Evolutionary conservation across 2,888 invertebrate genomes (phyloP), one percentile per base, ranked within the genome.

Genomic region (Polydrusus cervinus): DNA sequence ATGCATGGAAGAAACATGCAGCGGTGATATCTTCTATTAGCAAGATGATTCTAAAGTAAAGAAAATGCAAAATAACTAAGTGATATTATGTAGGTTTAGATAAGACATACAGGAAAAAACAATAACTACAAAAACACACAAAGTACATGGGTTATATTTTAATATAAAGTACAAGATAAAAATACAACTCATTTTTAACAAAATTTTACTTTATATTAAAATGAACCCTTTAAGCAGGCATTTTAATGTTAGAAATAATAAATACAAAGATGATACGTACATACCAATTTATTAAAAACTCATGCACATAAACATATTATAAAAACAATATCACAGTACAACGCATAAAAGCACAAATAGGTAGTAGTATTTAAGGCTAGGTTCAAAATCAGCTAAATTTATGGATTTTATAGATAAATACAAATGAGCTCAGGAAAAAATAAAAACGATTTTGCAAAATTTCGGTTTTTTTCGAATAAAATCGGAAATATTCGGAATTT

Each of bases 41-140:
- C 76, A 76, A 62, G 76, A 76, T 62, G 76, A 76, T 65, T 76
- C 76, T 76, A 70, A 74, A 66, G 55, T 57, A 65, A 62, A 73
- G 45, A 76, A 67, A 70, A 71, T 60, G 49, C 8, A 49, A 64
- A 47, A 64, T 64, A 64, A 64, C 64, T 49, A 72, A 72, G 38
- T 53, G 55, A 73, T 49, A 61, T 18, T 30, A 67, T 55, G 20
- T 51, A 43, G 38, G 14, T 34, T 8, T 34, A 55, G 18, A 53
- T 25, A 60, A 38, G 18, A 60, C 38, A 60, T 34, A 16, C 51
- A 64, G 6, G 5, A 2, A 70, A 60, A 16, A 13, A 38, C 40
- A 25, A 34, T 14, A 34, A 53, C 16, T 40, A 18, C 11, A 43
- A 43, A 60, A 30, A 53, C 10, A 53, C 53, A 60, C 9, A 2